Percentiles rank a stretch among this genome's conserved stretches.
These are phyloP conservation scores for Sylvicapra grimmia DNA, from an alignment of 2,113 vertebrate genomes.

Conservation along the genomic window DNA sequence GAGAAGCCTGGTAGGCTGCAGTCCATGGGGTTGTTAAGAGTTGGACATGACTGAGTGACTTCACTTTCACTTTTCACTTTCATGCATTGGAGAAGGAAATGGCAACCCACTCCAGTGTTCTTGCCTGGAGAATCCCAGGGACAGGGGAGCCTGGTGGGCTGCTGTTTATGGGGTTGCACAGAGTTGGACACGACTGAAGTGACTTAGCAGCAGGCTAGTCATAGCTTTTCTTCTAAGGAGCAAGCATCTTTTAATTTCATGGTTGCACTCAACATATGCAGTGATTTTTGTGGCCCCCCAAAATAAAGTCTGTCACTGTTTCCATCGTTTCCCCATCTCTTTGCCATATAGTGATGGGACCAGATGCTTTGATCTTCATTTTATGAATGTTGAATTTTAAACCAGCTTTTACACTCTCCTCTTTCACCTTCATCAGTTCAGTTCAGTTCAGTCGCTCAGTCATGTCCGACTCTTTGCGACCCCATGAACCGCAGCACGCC, in stretches of 20 bases:
- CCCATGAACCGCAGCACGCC: no score
- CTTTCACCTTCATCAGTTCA: neutral
- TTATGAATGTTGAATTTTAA: neutral
- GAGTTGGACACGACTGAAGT: no score
- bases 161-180: no score
- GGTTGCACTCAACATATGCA: neutral
- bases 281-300: neutral
- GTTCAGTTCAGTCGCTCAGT: no score
- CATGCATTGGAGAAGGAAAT: no score
- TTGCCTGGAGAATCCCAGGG: no score
- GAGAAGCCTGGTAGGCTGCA: no score
- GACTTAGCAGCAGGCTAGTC: neutral
- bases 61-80: no score
- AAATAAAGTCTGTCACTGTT: neutral
- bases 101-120: no score
- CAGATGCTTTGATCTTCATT: neutral
- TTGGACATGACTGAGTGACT: rapidly evolving
- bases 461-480: no score
- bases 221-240: neutral
- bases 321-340: neutral
- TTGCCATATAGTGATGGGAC: neutral
- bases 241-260: neutral
- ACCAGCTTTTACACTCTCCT: neutral
- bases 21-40: no score
- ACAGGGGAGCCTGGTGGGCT: no score